phyloP scores from a whole-genome alignment of 1,140 invertebrate species.

The Drosophila nigrodunni region DNA sequence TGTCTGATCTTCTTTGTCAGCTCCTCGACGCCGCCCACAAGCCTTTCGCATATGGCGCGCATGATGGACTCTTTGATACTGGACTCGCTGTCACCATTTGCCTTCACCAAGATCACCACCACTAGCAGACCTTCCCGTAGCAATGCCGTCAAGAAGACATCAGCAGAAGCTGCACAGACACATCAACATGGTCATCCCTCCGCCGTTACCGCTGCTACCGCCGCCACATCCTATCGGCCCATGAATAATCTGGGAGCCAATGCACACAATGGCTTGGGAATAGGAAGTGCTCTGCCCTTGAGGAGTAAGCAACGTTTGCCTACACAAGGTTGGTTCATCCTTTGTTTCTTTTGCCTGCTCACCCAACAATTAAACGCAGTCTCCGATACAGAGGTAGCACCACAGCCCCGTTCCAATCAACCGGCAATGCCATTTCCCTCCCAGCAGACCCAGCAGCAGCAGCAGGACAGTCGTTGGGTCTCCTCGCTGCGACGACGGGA shows the following conservation, averaged over 20 bases:
- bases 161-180: slow-evolving; percentile 11
- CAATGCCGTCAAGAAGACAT: slow-evolving; percentile 51
- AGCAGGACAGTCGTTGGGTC: slow-evolving; percentile 81
- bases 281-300: slow-evolving; percentile 52
- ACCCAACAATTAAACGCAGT: slow-evolving; percentile 67
- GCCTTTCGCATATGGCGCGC: slow-evolving; percentile 88
- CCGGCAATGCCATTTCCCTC: slow-evolving; percentile 73
- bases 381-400: slow-evolving; percentile 72
- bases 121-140: slow-evolving; percentile 78
- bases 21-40: slow-evolving; percentile 85
- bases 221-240: slow-evolving; percentile 51
- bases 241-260: slow-evolving; percentile 80
- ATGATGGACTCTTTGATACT: slow-evolving; percentile 90
- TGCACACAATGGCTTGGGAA: slow-evolving; percentile 80
- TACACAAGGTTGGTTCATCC: slow-evolving; percentile 73
- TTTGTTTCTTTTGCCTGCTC: slow-evolving; percentile 28
- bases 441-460: slow-evolving; percentile 53
- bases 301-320: slow-evolving; percentile 74
- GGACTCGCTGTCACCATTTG: slow-evolving; percentile 87
- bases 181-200: slow-evolving; percentile 29
- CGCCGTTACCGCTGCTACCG: slow-evolving; percentile 7
- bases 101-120: slow-evolving; percentile 87
- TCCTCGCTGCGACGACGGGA: slow-evolving; percentile 87
- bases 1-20: slow-evolving; percentile 35
- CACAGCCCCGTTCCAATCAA: slow-evolving; percentile 71